A percentile compares a stretch with the other conserved stretches of the same genome.
Conservation (phyloP, 2,888 invertebrate species). For the Dione juno region DNA sequence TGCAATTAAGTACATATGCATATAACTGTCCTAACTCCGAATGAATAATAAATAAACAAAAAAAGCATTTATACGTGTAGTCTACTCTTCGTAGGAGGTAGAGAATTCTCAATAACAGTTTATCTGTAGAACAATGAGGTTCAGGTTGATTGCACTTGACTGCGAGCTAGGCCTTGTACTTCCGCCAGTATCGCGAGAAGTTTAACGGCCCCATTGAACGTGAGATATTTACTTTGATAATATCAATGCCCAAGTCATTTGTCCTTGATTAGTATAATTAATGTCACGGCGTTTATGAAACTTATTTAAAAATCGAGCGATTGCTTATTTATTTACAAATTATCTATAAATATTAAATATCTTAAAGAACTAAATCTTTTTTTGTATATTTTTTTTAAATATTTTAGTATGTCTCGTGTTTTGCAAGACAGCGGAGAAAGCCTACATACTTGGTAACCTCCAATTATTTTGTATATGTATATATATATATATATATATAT, state of each 20-base stretch:
- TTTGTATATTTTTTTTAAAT: neutral
- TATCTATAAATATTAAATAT: neutral
- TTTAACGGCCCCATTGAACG: constrained; percentile 53
- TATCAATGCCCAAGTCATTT: neutral
- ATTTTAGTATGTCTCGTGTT: too few species aligned
- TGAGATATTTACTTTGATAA: constrained; percentile 47
- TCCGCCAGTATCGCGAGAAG: constrained; percentile 63
- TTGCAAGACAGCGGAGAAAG: too few species aligned
- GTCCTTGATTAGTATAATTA: constrained; percentile 12
- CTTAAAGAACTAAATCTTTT: neutral
- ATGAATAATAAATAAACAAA: constrained; percentile 43
- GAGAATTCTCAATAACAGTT: constrained; percentile 46
- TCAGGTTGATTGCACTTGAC: constrained; percentile 77
- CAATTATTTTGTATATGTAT: too few species aligned
- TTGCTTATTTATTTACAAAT: neutral
- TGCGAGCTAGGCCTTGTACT: constrained; percentile 63
- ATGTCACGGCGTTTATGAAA: constrained; percentile 1
- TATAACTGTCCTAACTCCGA: neutral
- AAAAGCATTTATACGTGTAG: constrained; percentile 44
- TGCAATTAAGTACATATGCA: neutral
- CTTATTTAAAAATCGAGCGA: neutral
- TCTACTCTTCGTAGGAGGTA: constrained; percentile 46
- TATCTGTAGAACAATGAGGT: constrained; percentile 70
- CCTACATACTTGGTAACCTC: too few species aligned
- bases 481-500: too few species aligned